Evolutionary conservation across 2,113 vertebrate genomes (phyloP).

Genomic region (Prietella phreatophila): DNA sequence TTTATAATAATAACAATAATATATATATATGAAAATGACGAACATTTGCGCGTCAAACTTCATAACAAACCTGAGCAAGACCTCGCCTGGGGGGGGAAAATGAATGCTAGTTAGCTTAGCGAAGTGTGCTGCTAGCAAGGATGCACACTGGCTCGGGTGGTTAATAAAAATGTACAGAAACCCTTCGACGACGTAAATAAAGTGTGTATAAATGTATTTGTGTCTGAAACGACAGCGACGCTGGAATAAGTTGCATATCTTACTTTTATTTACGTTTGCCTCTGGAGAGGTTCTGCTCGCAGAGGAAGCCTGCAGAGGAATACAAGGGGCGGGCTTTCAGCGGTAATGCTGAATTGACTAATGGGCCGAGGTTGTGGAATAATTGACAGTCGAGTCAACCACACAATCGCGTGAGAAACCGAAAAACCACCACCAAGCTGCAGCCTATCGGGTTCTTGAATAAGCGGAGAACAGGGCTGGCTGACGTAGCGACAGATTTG

Average conservation of each 20-base stretch:
- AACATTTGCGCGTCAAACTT: neutral
- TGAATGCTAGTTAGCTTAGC: neutral
- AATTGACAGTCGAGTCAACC: constrained; percentile 4
- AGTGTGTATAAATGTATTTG: neutral
- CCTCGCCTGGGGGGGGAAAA: too few relatives aligned
- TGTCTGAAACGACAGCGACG: neutral
- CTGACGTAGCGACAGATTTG: neutral
- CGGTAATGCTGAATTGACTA: neutral
- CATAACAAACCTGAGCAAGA: neutral
- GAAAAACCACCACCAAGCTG: neutral
- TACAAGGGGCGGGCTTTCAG: neutral
- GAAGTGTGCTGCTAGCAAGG: constrained; percentile 19
- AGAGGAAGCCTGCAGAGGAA: constrained; percentile 27
- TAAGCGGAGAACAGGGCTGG: neutral
- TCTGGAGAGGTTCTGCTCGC: constrained; percentile 14
- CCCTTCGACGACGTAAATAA: neutral
- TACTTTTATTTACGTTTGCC: constrained; percentile 37
- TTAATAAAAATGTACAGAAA: neutral
- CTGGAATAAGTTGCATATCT: neutral
- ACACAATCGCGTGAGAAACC: neutral
- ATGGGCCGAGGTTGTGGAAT: neutral
- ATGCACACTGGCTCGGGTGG: neutral
- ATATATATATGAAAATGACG: neutral
- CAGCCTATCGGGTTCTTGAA: neutral
- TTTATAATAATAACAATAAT: too few relatives aligned